These are phyloP conservation scores for Himalopsyche phryganea DNA, from an alignment of 1,140 invertebrate species.

Conservation along the genomic window DNA sequence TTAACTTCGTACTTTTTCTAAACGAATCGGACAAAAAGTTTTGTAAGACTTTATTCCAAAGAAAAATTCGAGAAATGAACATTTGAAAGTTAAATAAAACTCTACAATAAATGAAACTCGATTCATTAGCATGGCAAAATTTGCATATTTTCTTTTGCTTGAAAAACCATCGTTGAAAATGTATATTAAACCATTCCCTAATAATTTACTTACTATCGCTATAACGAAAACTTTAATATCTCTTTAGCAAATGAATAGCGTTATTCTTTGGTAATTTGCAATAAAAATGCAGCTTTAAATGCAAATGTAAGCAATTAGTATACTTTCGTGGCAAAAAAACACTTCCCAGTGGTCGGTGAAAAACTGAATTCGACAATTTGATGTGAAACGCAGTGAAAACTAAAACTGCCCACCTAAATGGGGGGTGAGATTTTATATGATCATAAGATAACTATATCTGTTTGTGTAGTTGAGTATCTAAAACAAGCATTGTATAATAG, in stretches of 20 bases:
- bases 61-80: background rate
- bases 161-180: too few species aligned
- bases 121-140: background rate
- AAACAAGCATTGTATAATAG: too few species aligned
- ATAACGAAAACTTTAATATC: conserved; percentile 20
- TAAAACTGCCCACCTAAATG: conserved; percentile 8
- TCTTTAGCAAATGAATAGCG: conserved; percentile 6
- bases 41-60: background rate
- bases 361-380: conserved; percentile 30
- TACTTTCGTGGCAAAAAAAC: conserved; percentile 26
- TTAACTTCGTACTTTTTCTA: too few species aligned
- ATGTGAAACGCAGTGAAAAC: conserved; percentile 29
- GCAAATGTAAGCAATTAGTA: conserved; percentile 34
- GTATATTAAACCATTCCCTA: too few species aligned
- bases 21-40: too few species aligned
- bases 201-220: conserved; percentile 19
- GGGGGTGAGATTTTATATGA: too few species aligned
- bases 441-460: too few species aligned
- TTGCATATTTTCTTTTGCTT: background rate
- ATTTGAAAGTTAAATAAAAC: background rate
- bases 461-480: too few species aligned
- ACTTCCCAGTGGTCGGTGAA: conserved; percentile 5
- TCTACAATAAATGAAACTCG: background rate
- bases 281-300: conserved; percentile 34
- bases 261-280: conserved; percentile 25